Conservation (phyloP, 2,888 invertebrate species). For the Parnassius smintheus region DNA sequence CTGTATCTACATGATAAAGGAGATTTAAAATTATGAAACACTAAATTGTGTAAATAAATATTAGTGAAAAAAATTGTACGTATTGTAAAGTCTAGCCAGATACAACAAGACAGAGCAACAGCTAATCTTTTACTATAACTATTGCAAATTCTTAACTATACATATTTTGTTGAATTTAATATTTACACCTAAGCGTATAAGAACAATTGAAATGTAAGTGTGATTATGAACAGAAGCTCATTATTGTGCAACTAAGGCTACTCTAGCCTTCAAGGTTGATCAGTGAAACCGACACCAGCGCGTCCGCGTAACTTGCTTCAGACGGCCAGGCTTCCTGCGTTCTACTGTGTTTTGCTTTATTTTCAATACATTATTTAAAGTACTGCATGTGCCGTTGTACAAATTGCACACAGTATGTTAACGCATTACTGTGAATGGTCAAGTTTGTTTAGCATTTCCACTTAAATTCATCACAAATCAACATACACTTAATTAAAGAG, state of each 20-base stretch:
- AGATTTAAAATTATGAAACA: too few species aligned
- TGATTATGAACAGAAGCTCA: slow-evolving; percentile 26
- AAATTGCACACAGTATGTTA: slow-evolving; percentile 18
- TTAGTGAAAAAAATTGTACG: too few species aligned
- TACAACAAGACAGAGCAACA: too few species aligned
- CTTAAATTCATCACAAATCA: slow-evolving; percentile 16
- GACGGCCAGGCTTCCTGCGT: slow-evolving; percentile 30
- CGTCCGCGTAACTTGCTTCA: slow-evolving; percentile 59
- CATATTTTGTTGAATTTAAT: too few species aligned
- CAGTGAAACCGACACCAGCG: slow-evolving; percentile 56
- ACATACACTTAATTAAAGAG: slow-evolving; percentile 20
- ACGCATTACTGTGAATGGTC: slow-evolving; percentile 21
- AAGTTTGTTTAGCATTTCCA: slow-evolving; percentile 21
- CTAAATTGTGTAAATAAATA: too few species aligned
- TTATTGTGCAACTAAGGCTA: slow-evolving; percentile 48
- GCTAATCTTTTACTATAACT: too few species aligned
- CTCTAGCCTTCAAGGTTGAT: slow-evolving; percentile 53
- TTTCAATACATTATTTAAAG: slow-evolving; percentile 22
- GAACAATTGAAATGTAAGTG: neutral
- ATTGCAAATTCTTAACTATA: too few species aligned
- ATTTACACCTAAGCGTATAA: too few species aligned
- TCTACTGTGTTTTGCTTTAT: slow-evolving; percentile 31
- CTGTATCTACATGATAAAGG: too few species aligned
- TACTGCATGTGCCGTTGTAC: slow-evolving; percentile 19
- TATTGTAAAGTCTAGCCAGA: too few species aligned